Evolutionary conservation across 2,888 invertebrate genomes (phyloP).

Genomic region (Silvanus unidentatus): DNA sequence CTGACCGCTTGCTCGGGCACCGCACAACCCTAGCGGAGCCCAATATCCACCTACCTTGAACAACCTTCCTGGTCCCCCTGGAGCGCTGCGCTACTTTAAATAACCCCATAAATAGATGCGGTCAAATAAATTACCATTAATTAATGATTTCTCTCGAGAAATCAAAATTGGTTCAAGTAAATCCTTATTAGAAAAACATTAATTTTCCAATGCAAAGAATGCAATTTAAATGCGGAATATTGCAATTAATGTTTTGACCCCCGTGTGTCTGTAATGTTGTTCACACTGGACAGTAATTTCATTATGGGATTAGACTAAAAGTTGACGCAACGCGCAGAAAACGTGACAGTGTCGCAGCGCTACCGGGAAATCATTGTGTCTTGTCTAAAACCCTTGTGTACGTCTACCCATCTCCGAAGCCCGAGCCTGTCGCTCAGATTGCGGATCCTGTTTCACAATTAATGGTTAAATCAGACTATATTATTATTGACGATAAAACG

Average conservation of each 20-base stretch:
- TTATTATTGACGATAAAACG: conserved; percentile 2
- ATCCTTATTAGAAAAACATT: too few species aligned
- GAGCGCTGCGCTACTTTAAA: conserved; percentile 11
- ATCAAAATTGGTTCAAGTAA: too few species aligned
- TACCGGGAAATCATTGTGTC: conserved; percentile 62
- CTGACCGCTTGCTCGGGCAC: conserved; percentile 42
- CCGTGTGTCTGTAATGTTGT: too few species aligned
- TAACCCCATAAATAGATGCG: neutral
- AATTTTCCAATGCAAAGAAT: too few species aligned
- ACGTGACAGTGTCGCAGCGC: conserved; percentile 45
- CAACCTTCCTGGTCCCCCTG: conserved; percentile 18
- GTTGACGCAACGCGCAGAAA: neutral
- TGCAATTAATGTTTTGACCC: too few species aligned
- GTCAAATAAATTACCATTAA: too few species aligned
- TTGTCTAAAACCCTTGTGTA: conserved; percentile 79
- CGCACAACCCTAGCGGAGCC: conserved; percentile 44
- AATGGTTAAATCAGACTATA: conserved; percentile 1
- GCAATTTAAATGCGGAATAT: too few species aligned
- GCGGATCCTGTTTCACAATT: conserved; percentile 8
- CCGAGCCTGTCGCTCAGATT: conserved; percentile 45
- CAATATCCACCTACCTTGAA: conserved; percentile 12
- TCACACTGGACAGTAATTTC: too few species aligned
- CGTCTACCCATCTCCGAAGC: conserved; percentile 61
- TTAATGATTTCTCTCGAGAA: too few species aligned
- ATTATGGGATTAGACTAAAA: too few species aligned